A percentile compares a stretch with the other conserved stretches of the same genome.
These are phyloP conservation scores for Lottia gigantea DNA, from an alignment of 2,888 invertebrate species.

Conservation along the genomic window DNA sequence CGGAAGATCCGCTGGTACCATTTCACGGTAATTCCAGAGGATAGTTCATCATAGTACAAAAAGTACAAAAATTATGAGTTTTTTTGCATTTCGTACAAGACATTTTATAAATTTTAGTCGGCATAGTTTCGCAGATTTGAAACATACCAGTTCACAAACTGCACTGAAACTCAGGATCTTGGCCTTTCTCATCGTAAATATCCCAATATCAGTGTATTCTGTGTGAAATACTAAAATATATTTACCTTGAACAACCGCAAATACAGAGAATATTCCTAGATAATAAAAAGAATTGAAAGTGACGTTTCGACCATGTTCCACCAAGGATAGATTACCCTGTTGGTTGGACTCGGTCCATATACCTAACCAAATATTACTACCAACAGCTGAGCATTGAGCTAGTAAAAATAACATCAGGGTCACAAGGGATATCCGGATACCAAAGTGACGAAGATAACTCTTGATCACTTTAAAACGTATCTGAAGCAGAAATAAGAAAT, in stretches of 20 bases:
- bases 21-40: neutral
- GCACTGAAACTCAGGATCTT: too few species aligned
- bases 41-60: neutral
- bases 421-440: slow-evolving; percentile 79
- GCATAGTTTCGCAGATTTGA: too few species aligned
- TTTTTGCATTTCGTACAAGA: too few species aligned
- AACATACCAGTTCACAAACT: too few species aligned
- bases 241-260: slow-evolving; percentile 49
- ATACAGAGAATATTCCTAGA: slow-evolving; percentile 68
- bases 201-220: too few species aligned
- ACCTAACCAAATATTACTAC: slow-evolving; percentile 54
- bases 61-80: too few species aligned
- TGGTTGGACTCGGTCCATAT: slow-evolving; percentile 49
- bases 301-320: slow-evolving; percentile 23
- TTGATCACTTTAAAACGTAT: slow-evolving; percentile 89
- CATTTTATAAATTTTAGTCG: too few species aligned
- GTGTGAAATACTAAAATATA: too few species aligned
- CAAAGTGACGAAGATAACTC: slow-evolving; percentile 84
- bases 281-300: slow-evolving; percentile 45
- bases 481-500: slow-evolving; percentile 36
- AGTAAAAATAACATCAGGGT: slow-evolving; percentile 74
- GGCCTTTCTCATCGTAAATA: too few species aligned
- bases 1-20: too few species aligned
- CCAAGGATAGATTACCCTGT: slow-evolving; percentile 17
- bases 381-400: slow-evolving; percentile 42